Conservation (phyloP, 2,888 invertebrate species). For the Cactoblastis cactorum region DNA sequence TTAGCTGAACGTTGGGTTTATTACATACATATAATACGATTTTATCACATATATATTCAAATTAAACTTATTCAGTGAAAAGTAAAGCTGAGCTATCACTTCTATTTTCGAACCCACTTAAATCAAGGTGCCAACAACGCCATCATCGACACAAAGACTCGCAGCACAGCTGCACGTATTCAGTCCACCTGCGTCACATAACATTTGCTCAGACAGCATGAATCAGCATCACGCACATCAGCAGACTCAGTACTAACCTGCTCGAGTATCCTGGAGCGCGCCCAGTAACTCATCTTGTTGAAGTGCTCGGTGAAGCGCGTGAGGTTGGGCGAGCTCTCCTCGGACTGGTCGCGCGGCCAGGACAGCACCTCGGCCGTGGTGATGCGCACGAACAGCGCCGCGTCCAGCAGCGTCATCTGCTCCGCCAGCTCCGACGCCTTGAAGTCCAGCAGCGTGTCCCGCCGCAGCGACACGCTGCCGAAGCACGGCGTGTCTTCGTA, state of each 20-base stretch:
- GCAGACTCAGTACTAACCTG: conserved; percentile 76
- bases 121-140: too few relatives aligned
- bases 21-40: too few relatives aligned
- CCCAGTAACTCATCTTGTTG: conserved; percentile 99
- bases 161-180: too few relatives aligned
- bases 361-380: conserved; percentile 98
- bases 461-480: conserved; percentile 63
- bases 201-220: too few relatives aligned
- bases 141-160: too few relatives aligned
- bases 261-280: conserved; percentile 94
- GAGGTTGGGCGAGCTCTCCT: conserved; percentile 97
- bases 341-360: conserved; percentile 98
- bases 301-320: conserved; percentile 99
- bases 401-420: conserved; percentile 98
- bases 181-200: too few relatives aligned
- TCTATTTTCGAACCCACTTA: too few relatives aligned
- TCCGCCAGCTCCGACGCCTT: conserved; percentile 97
- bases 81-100: too few relatives aligned
- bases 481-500: conserved; percentile 67
- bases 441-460: conserved; percentile 89
- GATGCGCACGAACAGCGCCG: conserved; percentile 96
- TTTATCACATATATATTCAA: too few relatives aligned
- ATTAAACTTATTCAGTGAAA: too few relatives aligned
- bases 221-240: too few relatives aligned
- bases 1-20: too few relatives aligned